Evolutionary conservation across 2,797 vertebrate genomes (phyloP).

Genomic region (Enteromius anoplus): DNA sequence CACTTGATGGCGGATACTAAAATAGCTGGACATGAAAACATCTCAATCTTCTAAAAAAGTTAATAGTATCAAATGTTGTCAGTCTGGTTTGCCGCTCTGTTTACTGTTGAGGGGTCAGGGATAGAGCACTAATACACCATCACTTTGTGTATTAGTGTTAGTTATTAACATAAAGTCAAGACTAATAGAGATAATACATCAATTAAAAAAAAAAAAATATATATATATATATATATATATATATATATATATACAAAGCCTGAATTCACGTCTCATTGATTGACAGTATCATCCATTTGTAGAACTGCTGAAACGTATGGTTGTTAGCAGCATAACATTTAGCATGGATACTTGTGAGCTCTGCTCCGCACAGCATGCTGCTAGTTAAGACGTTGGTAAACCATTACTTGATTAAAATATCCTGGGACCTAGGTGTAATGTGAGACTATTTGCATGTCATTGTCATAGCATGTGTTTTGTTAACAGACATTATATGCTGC

Average conservation of each 20-base stretch:
- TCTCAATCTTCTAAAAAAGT: slow-evolving; percentile 3
- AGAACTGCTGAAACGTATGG: not conserved
- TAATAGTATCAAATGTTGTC: slow-evolving; percentile 14
- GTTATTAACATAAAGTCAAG: slow-evolving; percentile 22
- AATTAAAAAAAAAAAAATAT: no score
- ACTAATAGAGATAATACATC: not conserved
- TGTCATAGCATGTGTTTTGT: slow-evolving; percentile 7
- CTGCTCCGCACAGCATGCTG: not conserved
- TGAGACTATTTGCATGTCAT: slow-evolving; percentile 13
- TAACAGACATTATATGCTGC: slow-evolving; percentile 6
- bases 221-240: no score
- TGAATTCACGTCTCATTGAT: not conserved
- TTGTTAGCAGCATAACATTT: not conserved
- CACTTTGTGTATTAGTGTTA: slow-evolving; percentile 5
- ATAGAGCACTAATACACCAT: not conserved
- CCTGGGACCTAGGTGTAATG: not conserved
- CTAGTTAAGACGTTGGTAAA: slow-evolving; percentile 6
- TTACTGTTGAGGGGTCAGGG: slow-evolving; percentile 6
- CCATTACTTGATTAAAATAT: slow-evolving; percentile 14
- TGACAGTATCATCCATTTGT: not conserved
- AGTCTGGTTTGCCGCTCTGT: slow-evolving; percentile 18
- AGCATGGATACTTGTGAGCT: not conserved
- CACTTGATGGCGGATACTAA: not conserved
- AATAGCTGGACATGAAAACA: not conserved
- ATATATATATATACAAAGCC: no score